These are phyloP conservation scores for Mobula birostris DNA, from an alignment of 2,113 vertebrate species.

Conservation along the genomic window DNA sequence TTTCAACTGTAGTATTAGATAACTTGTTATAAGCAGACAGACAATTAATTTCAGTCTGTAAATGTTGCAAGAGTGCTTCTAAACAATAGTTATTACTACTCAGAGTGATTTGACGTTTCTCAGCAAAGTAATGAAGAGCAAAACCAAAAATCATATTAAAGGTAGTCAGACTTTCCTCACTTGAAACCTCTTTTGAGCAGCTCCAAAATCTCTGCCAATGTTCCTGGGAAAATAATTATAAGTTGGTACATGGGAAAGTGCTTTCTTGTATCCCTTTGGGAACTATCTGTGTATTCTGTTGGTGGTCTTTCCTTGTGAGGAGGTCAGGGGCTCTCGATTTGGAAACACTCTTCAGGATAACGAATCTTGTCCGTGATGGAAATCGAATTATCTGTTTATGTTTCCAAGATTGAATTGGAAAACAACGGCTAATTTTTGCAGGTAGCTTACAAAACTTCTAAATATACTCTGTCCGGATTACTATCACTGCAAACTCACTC, in stretches of 20 bases:
- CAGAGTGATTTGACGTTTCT: not conserved
- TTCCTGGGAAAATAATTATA: not conserved
- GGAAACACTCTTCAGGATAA: not conserved
- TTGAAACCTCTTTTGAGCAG: not conserved
- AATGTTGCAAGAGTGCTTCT: no score
- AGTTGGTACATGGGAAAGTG: not conserved
- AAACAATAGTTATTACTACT: not conserved
- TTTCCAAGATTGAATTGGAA: no score
- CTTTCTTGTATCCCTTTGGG: not conserved
- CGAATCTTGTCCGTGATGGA: not conserved
- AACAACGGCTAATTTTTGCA: no score
- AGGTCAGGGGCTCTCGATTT: not conserved
- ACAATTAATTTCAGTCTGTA: no score
- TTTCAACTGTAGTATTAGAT: no score
- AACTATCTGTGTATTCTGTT: not conserved
- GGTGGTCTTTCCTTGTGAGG: not conserved
- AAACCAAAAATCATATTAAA: not conserved
- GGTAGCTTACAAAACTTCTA: no score
- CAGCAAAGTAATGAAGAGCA: not conserved
- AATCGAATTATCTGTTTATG: not conserved
- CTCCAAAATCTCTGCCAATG: not conserved
- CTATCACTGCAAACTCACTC: no score
- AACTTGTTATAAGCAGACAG: no score
- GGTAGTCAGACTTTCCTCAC: not conserved
- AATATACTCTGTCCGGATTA: no score